phyloP scores from a whole-genome alignment of 2,113 vertebrate species.

The Chunga burmeisteri region DNA sequence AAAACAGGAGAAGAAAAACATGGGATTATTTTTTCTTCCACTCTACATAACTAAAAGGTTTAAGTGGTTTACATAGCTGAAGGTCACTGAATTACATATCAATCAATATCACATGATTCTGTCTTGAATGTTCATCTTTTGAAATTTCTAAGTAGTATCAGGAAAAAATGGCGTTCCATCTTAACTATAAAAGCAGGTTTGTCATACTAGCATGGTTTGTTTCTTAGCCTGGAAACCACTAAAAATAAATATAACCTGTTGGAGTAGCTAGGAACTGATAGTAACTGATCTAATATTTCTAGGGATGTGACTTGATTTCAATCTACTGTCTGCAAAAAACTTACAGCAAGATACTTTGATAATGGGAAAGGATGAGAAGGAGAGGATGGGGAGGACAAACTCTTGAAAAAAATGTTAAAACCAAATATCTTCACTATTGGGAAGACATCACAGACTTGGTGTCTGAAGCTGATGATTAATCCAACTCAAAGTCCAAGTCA shows the following conservation, averaged over 20 bases:
- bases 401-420: neutral
- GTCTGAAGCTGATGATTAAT: neutral
- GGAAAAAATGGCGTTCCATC: neutral
- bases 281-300: neutral
- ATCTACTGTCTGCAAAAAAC: neutral
- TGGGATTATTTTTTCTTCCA: neutral
- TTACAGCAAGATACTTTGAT: neutral
- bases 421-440: neutral
- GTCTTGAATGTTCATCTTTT: neutral
- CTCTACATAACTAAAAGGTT: neutral
- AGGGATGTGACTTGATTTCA: neutral
- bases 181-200: neutral
- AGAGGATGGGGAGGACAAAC: fast-evolving
- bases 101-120: neutral
- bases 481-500: neutral
- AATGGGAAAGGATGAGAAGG: neutral
- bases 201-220: neutral
- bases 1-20: neutral
- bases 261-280: neutral
- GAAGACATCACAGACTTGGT: neutral
- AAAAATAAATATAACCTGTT: neutral
- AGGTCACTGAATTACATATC: neutral
- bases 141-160: neutral
- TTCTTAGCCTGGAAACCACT: neutral
- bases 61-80: neutral